Evolutionary conservation across 1,140 invertebrate species (phyloP), one percentile per base, ranked within the genome.

Genomic region (Meloidogyne chitwoodi): DNA sequence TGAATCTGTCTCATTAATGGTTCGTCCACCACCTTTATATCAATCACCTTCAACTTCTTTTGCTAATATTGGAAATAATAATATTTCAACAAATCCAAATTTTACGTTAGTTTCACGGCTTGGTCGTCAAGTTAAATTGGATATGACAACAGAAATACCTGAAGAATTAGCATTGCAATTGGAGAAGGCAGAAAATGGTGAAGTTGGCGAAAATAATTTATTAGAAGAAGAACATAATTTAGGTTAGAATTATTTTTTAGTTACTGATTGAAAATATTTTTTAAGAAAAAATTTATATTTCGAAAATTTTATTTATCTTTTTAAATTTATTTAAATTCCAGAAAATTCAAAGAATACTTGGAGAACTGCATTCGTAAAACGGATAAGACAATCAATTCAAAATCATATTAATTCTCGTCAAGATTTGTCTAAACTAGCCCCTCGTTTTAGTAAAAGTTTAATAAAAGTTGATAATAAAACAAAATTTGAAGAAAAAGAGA

Each of bases 51-150:
- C 48, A 56, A 56, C n/a, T n/a, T 56, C 48, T n/a, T 56, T 56
- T 56, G 48, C 48, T n/a, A 56, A 56, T 56, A n/a, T 56, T 56
- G 48, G 48, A 56, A 56, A n/a, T n/a, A 63, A 63, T 64, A 72
- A 61, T 63, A 19, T 14, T 56, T 8, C 48, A n/a, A n/a, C n/a
- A 56, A 56, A n/a, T n/a, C 48, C 48, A n/a, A 73, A 73, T 63
- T 73, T 61, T 34, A 73, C 71, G 11, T 63, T 29, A 64, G 71
- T 73, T 29, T 73, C 71, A 12, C 56, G 71, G 1, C 71, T 73
- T 26, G 71, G 71, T 8, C 48, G 71, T n/a, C 41, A 27, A 26
- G 71, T 73, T 3, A 73, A 73, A 31, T 63, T 64, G 44, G 71
- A 73, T 48, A 19, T 29, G 19, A 16, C 34, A 48, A 31, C 41